These are phyloP conservation scores for Leptinotarsa texana DNA, from an alignment of 1,140 invertebrate genomes.

Conservation along the genomic window DNA sequence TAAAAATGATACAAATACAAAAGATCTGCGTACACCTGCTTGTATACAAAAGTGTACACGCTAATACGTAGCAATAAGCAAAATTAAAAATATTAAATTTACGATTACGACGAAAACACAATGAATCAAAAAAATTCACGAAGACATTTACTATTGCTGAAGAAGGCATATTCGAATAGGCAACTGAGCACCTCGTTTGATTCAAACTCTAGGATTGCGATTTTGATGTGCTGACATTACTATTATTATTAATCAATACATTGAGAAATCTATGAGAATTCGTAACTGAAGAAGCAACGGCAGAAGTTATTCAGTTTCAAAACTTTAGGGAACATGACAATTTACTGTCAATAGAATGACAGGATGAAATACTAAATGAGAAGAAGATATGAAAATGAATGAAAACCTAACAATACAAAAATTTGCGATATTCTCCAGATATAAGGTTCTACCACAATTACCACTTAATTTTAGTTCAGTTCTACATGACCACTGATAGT, in stretches of 20 bases:
- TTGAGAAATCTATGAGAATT: not conserved
- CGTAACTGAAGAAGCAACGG: no score
- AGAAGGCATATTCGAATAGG: constrained; percentile 19
- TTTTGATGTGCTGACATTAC: constrained; percentile 13
- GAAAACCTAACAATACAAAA: no score
- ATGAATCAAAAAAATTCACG: not conserved
- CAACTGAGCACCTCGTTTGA: not conserved
- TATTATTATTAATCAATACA: constrained; percentile 1
- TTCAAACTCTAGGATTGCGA: constrained; percentile 13
- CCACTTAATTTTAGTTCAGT: no score
- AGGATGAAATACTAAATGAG: no score
- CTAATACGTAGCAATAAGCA: constrained; percentile 17
- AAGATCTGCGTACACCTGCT: not conserved
- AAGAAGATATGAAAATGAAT: no score
- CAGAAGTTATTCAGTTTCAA: no score
- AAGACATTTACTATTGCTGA: constrained; percentile 13
- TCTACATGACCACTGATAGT: no score
- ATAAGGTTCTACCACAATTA: no score
- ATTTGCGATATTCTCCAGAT: no score
- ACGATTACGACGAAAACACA: constrained; percentile 11
- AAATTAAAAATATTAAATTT: constrained; percentile 9
- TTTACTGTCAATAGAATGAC: no score
- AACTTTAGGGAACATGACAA: no score
- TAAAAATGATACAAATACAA: constrained; percentile 7
- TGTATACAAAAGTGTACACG: constrained; percentile 11